phyloP scores from a whole-genome alignment of 1,140 invertebrate species.

The Trialeurodes vaporariorum region DNA sequence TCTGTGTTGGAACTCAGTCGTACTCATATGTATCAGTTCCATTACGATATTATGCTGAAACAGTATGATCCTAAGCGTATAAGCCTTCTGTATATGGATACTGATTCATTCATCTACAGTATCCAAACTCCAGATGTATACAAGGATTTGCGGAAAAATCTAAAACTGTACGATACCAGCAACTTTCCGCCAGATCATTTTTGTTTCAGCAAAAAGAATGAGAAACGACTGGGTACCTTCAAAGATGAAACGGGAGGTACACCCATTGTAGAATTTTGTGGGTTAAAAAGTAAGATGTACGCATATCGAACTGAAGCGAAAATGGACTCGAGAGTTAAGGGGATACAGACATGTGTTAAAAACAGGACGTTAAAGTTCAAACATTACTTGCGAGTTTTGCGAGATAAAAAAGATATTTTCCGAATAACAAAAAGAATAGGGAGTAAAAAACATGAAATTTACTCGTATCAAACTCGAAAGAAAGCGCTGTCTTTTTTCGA shows the following conservation, averaged over 20 bases:
- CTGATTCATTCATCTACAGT: not conserved
- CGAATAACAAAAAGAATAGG: not conserved
- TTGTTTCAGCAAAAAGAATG: not conserved
- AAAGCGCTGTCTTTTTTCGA: not conserved
- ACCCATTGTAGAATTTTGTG: not conserved
- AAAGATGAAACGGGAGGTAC: not conserved
- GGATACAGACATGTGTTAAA: not conserved
- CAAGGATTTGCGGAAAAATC: not conserved
- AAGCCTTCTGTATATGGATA: not conserved
- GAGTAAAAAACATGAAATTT: not conserved
- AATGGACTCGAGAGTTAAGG: not conserved
- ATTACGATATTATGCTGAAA: not conserved
- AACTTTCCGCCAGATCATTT: not conserved
- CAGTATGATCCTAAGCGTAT: not conserved
- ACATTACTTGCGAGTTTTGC: not conserved
- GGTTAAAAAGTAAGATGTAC: not conserved
- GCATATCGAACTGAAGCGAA: not conserved
- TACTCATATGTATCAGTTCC: not conserved
- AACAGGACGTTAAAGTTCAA: not conserved
- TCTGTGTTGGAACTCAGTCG: not conserved
- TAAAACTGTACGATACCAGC: not conserved
- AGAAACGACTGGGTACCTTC: not conserved
- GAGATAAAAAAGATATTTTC: not conserved
- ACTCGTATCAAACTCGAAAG: not conserved
- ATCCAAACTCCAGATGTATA: not conserved